Base-by-base conservation (phyloP, 1,140 invertebrate species). In the Dolichoris vasculosae region DNA sequence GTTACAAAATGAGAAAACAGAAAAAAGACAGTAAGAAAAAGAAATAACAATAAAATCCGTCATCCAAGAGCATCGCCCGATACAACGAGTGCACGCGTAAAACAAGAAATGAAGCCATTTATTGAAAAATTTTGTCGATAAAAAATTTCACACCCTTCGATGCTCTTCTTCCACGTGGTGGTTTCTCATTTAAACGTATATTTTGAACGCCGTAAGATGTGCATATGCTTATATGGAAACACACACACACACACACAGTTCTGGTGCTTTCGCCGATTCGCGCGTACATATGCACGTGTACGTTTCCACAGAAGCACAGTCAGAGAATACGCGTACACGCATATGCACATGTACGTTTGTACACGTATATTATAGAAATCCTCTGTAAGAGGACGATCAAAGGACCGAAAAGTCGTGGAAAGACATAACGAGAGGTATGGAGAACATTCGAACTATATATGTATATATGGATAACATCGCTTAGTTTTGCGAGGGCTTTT, bases 61-160 rank as follows among this genome's bases (percentile, higher is more conserved):
- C 32, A 35, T 48, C n/a, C 17, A 15, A 38, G 13, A 64, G 59
- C 23, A 55, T 59, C 63, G 51, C 32, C 76, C 17, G 15, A 78
- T 17, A 30, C 30, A 17, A 35, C 48, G 77, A 51, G 23, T 23
- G 59, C 40, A 32, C 32, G 48, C 23, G 48, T 80, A 75, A 75
- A 85, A 64, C 48, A 80, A 80, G 67, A n/a, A 80, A 75, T 69
- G 67, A 80, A 85, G 83, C 77, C 63, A 85, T 79, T 84, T 79
- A 84, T 80, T 75, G 83, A 85, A 85, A 80, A 73, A 85, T 73
- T 79, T 75, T 40, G 35, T 26, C 77, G 77, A 85, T 80, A 85
- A 80, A 85, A 85, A 84, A 43, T 80, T 85, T 80, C 46, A 11
- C 77, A 48, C n/a, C 40, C 64, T 63, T n/a, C 51, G 48, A 2